These are phyloP conservation scores for Athalia rosae DNA, from an alignment of 2,888 invertebrate species.

Conservation along the genomic window DNA sequence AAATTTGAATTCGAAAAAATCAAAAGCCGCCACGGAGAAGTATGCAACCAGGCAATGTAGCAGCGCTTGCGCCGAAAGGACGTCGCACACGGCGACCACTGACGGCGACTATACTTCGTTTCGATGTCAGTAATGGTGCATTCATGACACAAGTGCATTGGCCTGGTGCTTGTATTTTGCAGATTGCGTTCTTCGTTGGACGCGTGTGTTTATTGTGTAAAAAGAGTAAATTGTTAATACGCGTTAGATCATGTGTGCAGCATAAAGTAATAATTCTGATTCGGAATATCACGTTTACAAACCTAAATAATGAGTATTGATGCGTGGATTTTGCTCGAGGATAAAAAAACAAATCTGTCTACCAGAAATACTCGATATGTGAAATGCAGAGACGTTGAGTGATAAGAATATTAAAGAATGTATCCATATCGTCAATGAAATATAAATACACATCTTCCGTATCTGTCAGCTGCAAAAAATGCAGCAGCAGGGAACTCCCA, in stretches of 20 bases:
- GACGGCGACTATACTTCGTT: no score
- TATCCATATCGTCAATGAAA: neutral
- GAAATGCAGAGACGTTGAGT: slow-evolving; percentile 16
- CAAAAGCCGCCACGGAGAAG: no score
- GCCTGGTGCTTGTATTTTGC: no score
- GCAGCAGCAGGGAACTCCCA: slow-evolving; percentile 71
- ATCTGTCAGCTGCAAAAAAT: slow-evolving; percentile 54
- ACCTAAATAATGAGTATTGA: neutral
- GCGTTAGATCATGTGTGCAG: slow-evolving; percentile 1
- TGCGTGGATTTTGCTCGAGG: neutral
- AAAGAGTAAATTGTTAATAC: neutral
- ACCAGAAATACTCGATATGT: slow-evolving; percentile 31
- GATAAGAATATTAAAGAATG: slow-evolving; percentile 1
- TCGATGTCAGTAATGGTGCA: no score
- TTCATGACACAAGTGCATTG: no score
- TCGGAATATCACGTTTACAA: neutral
- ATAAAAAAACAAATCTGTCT: slow-evolving; percentile 21
- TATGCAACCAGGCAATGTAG: no score
- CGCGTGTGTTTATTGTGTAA: neutral
- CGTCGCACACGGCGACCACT: no score
- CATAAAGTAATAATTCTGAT: slow-evolving; percentile 1
- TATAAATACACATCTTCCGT: neutral
- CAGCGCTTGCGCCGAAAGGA: no score
- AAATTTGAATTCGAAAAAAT: no score
- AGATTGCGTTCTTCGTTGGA: neutral